phyloP scores from a whole-genome alignment of 2,797 vertebrate genomes.

The Hyperoplus immaculatus region DNA sequence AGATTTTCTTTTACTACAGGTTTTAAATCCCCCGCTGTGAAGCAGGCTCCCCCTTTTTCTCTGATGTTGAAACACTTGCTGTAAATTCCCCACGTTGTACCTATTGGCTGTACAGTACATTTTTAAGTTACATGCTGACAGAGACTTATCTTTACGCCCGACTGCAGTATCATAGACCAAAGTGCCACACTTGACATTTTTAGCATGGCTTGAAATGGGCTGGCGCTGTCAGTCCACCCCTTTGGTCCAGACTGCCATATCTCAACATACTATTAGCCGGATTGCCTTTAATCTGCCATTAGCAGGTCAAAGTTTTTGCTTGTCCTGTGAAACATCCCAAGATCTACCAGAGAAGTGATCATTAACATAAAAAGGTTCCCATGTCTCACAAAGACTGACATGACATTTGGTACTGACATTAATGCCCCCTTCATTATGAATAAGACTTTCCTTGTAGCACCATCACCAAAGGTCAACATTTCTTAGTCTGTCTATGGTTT shows the following conservation, averaged over 20 bases:
- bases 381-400: too few relatives aligned
- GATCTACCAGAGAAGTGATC: background rate
- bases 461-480: background rate
- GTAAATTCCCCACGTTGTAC: background rate
- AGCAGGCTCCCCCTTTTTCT: background rate
- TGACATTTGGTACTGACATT: background rate
- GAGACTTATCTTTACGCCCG: background rate
- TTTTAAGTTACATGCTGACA: background rate
- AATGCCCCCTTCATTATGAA: background rate
- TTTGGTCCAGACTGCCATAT: background rate
- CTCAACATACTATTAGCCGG: background rate
- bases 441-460: too few relatives aligned
- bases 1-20: slow-evolving; percentile 4
- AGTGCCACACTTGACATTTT: background rate
- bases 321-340: background rate
- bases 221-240: background rate
- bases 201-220: background rate
- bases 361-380: too few relatives aligned
- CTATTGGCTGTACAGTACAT: background rate
- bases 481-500: background rate
- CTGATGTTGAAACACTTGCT: background rate
- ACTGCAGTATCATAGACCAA: background rate
- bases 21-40: background rate
- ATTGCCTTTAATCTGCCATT: too few relatives aligned
- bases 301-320: background rate